Evolutionary conservation across 2,888 invertebrate species (phyloP).

Genomic region (Acleris literana): DNA sequence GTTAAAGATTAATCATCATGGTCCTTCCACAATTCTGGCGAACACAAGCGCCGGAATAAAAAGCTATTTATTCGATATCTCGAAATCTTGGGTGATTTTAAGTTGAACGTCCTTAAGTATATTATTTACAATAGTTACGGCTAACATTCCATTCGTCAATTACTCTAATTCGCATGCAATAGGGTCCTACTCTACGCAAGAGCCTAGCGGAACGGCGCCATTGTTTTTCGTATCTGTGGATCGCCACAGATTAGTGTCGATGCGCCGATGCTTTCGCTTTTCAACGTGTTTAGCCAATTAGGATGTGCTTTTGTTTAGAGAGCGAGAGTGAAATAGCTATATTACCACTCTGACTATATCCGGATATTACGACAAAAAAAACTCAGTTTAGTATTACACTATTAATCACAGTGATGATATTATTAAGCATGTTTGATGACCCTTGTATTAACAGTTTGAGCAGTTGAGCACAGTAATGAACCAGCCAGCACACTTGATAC

Average conservation of each 20-base stretch:
- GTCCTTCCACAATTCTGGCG: too few species aligned
- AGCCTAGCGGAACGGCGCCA: conserved; percentile 52
- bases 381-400: not conserved
- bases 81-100: too few species aligned
- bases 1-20: too few species aligned
- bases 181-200: conserved; percentile 49
- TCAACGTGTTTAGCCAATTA: conserved; percentile 42
- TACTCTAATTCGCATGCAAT: conserved; percentile 34
- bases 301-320: conserved; percentile 24
- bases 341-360: not conserved
- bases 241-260: conserved; percentile 68
- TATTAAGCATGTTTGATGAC: too few species aligned
- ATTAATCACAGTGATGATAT: too few species aligned
- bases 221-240: conserved; percentile 68
- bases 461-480: too few species aligned
- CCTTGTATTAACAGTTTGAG: too few species aligned
- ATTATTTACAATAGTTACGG: conserved; percentile 3
- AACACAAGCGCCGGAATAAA: too few species aligned
- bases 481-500: too few species aligned
- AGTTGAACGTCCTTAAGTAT: not conserved
- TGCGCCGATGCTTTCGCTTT: conserved; percentile 55
- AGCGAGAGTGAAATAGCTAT: conserved; percentile 5
- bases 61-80: too few species aligned
- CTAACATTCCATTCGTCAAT: conserved; percentile 24
- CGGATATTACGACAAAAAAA: not conserved